Base-by-base conservation (phyloP, 2,797 vertebrate genomes). In the Danio kyathit region DNA sequence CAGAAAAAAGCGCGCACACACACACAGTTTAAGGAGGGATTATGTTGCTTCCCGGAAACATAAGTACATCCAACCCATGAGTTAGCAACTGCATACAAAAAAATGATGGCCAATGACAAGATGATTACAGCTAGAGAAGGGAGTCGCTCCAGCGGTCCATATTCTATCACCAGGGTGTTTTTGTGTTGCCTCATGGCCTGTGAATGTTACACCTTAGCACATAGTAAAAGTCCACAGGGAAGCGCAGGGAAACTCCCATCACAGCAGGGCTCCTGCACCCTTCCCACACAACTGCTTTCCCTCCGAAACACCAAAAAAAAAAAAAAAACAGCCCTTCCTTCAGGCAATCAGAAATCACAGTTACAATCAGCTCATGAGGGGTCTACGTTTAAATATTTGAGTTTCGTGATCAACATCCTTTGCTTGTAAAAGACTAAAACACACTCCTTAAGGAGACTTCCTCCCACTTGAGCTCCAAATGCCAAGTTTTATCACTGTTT, bases 241-340 rank as follows among this genome's bases (percentile, higher is more conserved):
- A 21, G 69, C 21, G 51, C 65, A 75, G 75, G 17, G 65, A 60
- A 77, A 85, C 84, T 74, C 87, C 80, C 63, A 29, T 74, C 88
- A 88, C 89, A 82, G 86, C 5, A 63, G 88, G 87, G 81, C 77
- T 75, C 67, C 76, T 56, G 44, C 74, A 81, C 46, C 48, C 64
- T 81, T 74, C 84, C 74, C 75, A 38, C 74, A 77, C 65, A 6
- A 72, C 7, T 8, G 77, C 64, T 57, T 84, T 80, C 82, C 69
- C 69, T 71, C 43, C 57, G 43, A 76, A 86, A 64, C 49, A 82
- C 43, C n/a, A n/a, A 52, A 52, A 5, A 29, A 29, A 1, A 51
- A 79, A 86, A 1, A 29, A 29, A 60, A 49, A 82, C 46, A 46
- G 16, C 76, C 76, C 66, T 61, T 69, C 82, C 57, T 74, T 49